These are phyloP conservation scores for Drosophila pseudoananassae DNA, from an alignment of 1,140 invertebrate genomes.

Conservation along the genomic window DNA sequence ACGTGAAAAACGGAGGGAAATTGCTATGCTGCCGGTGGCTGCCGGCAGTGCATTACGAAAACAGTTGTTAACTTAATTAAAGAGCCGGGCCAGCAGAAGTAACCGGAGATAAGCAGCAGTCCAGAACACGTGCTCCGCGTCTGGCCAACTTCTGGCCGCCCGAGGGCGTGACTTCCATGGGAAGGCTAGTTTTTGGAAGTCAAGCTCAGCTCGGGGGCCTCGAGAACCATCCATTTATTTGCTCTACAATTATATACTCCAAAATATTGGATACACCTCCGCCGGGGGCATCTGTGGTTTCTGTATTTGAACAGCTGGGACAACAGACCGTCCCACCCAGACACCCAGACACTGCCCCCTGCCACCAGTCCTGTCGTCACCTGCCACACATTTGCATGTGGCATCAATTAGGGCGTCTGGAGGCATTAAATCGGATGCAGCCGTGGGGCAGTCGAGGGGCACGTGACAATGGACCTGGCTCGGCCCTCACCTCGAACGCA, in stretches of 20 bases:
- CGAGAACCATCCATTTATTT: background rate
- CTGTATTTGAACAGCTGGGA: constrained; percentile 42
- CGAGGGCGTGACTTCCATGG: background rate
- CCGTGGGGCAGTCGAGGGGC: constrained; percentile 52
- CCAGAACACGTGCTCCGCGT: constrained; percentile 21
- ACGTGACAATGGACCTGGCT: constrained; percentile 55
- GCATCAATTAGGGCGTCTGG: constrained; percentile 77
- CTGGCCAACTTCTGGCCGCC: background rate
- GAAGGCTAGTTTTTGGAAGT: background rate
- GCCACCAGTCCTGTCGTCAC: background rate
- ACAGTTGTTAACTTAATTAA: constrained; percentile 78
- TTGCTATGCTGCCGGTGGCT: constrained; percentile 45
- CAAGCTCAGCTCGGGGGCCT: background rate
- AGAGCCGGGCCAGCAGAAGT: constrained; percentile 54
- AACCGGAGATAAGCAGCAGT: constrained; percentile 24
- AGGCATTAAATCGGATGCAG: constrained; percentile 63
- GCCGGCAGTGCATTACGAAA: constrained; percentile 39
- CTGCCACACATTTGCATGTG: constrained; percentile 59
- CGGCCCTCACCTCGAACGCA: constrained; percentile 7
- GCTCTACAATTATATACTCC: background rate
- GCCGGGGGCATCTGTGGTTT: no score
- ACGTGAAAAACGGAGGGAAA: constrained; percentile 36
- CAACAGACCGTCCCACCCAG: constrained; percentile 9
- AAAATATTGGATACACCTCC: background rate
- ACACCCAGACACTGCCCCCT: background rate